Evolutionary conservation across 1,140 invertebrate genomes (phyloP).

Genomic region (Leptonema lineaticorne): DNA sequence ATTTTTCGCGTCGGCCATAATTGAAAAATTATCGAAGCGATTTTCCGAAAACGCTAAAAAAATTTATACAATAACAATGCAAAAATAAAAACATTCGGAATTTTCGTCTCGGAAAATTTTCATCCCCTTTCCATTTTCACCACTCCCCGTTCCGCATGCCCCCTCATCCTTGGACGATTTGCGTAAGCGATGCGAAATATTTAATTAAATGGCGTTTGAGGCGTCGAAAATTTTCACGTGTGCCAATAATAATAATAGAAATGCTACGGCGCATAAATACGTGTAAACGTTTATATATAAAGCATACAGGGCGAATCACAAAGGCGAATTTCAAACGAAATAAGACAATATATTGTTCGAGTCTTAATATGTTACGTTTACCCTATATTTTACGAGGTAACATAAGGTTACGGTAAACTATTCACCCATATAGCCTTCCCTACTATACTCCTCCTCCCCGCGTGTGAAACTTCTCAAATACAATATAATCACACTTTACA

Average conservation of each 20-base stretch:
- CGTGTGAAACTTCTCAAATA: background rate
- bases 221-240: background rate
- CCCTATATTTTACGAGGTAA: constrained; percentile 4
- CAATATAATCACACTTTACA: background rate
- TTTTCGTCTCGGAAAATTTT: too few relatives aligned
- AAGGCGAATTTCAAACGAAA: constrained; percentile 4
- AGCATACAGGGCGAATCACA: background rate
- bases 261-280: background rate
- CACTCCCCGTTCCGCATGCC: background rate
- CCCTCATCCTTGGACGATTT: too few relatives aligned
- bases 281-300: background rate
- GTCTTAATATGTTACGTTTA: constrained; percentile 9
- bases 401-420: constrained; percentile 12
- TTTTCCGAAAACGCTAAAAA: too few relatives aligned
- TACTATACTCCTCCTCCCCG: too few relatives aligned
- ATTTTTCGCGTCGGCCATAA: too few relatives aligned
- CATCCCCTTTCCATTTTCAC: too few relatives aligned
- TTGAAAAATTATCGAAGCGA: too few relatives aligned
- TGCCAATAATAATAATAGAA: background rate
- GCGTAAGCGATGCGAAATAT: background rate
- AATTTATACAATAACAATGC: too few relatives aligned
- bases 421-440: constrained; percentile 3
- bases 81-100: too few relatives aligned
- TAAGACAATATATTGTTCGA: constrained; percentile 17
- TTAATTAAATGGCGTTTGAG: background rate